Base-by-base conservation (phyloP, 2,113 vertebrate genomes). In the Datnioides undecimradiatus region DNA sequence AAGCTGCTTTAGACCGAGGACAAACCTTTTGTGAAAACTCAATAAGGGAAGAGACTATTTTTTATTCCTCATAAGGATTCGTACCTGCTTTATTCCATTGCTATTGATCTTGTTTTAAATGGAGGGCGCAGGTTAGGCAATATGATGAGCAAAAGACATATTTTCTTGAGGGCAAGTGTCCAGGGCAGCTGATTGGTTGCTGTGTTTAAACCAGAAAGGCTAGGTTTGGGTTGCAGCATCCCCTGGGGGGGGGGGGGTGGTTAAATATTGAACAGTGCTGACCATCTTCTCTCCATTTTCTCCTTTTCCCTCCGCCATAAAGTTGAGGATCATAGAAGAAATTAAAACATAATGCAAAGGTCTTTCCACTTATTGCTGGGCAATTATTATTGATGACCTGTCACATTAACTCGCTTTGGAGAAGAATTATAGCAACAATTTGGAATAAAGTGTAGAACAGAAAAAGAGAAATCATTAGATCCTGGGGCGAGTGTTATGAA, bases 331-430 rank as follows among this genome's bases (percentile, higher is more conserved):
- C 84, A 73, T 78, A 64, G 72, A 83, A 90, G 85, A 78, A 94
- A 93, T 94, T 92, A 93, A 94, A 95, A 91, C 91, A 88, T 91
- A 93, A 93, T 91, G 84, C 89, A 91, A 93, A 95, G 89, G 89
- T 92, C 89, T 87, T 88, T 90, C 88, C 90, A 86, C 90, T 89
- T 92, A 85, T 92, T 88, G 88, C 87, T 40, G 48, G 83, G 76
- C 79, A 76, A 82, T 76, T 82, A 59, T 90, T 94, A 94, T 93
- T 94, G 93, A 95, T 95, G 92, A 90, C 76, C 90, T 93, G 92
- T 89, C 92, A 91, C 89, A 91, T 94, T 91, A 90, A 85, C 90
- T 90, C 52, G 83, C 88, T 91, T 87, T 87, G 79, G 89, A 82
- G 84, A 86, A 91, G 91, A 94, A 87, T 92, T 94, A 95, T 92